These are phyloP conservation scores for Euplexia lucipara DNA, from an alignment of 2,888 invertebrate species.

Conservation along the genomic window DNA sequence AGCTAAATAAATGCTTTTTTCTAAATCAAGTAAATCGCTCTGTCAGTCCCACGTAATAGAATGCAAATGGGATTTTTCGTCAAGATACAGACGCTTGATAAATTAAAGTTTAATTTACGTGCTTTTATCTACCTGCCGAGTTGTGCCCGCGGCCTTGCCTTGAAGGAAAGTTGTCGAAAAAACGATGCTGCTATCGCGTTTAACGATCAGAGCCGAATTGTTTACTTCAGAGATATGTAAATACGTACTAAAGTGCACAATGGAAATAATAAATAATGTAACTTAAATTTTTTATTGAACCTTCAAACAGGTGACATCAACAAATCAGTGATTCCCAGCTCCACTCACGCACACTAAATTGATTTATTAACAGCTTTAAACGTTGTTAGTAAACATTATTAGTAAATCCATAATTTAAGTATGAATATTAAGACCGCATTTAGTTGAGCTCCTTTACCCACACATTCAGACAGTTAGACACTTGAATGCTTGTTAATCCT, in stretches of 20 bases:
- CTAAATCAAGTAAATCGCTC: conserved; percentile 68
- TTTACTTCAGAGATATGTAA: conserved; percentile 24
- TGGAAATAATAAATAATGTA: conserved; percentile 12
- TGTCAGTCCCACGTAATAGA: conserved; percentile 72
- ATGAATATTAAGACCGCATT: conserved; percentile 45
- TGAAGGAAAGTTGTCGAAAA: conserved; percentile 47
- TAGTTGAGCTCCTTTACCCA: conserved; percentile 41
- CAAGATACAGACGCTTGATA: conserved; percentile 65
- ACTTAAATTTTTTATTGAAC: conserved; percentile 6
- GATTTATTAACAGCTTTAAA: conserved; percentile 54
- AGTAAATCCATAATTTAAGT: conserved; percentile 57
- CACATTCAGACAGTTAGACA: conserved; percentile 41
- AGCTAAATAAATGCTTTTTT: conserved; percentile 68
- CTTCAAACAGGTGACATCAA: conserved; percentile 34
- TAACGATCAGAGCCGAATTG: conserved; percentile 21
- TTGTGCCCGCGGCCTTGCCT: conserved; percentile 43
- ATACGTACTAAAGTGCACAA: conserved; percentile 13
- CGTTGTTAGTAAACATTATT: conserved; percentile 52
- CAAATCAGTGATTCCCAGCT: conserved; percentile 27
- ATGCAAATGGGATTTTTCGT: conserved; percentile 70
- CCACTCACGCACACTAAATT: conserved; percentile 35
- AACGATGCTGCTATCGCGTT: conserved; percentile 29
- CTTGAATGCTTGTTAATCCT: conserved; percentile 46
- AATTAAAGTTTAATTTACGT: conserved; percentile 64
- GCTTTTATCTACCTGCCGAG: conserved; percentile 38